Base-by-base conservation (phyloP, 2,888 invertebrate species). In the Alviniconcha strummeri region DNA sequence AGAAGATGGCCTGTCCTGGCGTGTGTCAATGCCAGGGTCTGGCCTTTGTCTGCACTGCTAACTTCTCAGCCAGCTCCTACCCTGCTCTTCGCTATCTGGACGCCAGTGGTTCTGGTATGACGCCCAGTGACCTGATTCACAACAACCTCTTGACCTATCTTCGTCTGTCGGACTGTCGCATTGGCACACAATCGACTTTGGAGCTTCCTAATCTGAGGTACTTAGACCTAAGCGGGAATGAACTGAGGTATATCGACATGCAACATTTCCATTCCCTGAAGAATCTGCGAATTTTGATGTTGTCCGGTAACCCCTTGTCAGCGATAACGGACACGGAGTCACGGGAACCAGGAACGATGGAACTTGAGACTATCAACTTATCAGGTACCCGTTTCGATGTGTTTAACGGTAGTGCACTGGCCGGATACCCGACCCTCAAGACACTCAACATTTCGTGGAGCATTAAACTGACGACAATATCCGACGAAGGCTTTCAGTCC, bases 1-100 rank as follows among this genome's bases (percentile, higher is more conserved):
- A 72, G 9, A 7, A 36, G 36, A 36, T 11, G 52, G 8, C 54
- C 5, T 81, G 81, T n/a, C 72, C 81, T 36, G 52, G 2, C 9
- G 52, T 11, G 19, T 81, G 81, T 72, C 55, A n/a, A 15, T 81
- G 81, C 36, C 52, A 67, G 56, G 81, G 81, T 17, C 36, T 72
- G 19, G 81, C 67, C 36, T 52, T 72, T 9, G 69, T 52, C 9
- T 81, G 81, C 54, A 71, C 17, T 17, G 55, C 36, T 7, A n/a
- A 11, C 11, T 55, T 56, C 56, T 13, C 17, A 5, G 36, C 36
- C 36, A 36, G 36, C 36, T 36, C 36, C 36, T 36, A 36, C 36
- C 36, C 36, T 36, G 36, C 15, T 17, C 36, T 81, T 5, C 67
- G 69, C 11, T 72, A 19, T 11, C 81, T 81, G 55, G 81, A 81